A percentile compares a stretch with the other conserved stretches of the same genome.
These are phyloP conservation scores for Orthochromis indermauri DNA, from an alignment of 2,113 vertebrate genomes.

Conservation along the genomic window DNA sequence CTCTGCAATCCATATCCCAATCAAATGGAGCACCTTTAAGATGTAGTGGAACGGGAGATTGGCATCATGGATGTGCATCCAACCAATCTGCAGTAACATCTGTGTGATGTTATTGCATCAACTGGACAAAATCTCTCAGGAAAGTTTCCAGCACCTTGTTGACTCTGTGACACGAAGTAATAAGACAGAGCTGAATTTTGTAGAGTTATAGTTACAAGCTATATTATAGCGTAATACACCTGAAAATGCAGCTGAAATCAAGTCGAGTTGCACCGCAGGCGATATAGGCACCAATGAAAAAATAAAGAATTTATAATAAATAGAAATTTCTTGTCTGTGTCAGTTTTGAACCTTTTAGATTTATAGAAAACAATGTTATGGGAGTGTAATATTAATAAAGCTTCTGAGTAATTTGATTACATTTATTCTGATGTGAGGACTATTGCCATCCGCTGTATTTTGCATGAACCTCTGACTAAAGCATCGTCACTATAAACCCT, in stretches of 20 bases:
- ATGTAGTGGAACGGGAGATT: neutral
- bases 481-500: neutral
- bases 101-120: neutral
- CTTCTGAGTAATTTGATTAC: neutral
- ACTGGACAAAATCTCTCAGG: neutral
- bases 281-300: neutral
- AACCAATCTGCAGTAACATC: neutral
- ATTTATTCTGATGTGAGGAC: neutral
- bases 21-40: neutral
- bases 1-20: neutral
- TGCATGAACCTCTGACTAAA: neutral
- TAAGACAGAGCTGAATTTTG: neutral
- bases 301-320: neutral
- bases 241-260: neutral
- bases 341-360: neutral
- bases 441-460: neutral
- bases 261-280: neutral
- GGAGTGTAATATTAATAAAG: neutral
- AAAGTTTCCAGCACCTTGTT: neutral
- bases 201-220: neutral
- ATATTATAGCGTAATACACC: neutral
- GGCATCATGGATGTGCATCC: fast-evolving
- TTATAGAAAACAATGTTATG: neutral
- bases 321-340: fast-evolving
- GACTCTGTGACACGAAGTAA: neutral